A percentile compares a stretch with the other conserved stretches of the same genome.
Conservation (phyloP, 2,888 invertebrate species). For the Lithosia quadra region DNA sequence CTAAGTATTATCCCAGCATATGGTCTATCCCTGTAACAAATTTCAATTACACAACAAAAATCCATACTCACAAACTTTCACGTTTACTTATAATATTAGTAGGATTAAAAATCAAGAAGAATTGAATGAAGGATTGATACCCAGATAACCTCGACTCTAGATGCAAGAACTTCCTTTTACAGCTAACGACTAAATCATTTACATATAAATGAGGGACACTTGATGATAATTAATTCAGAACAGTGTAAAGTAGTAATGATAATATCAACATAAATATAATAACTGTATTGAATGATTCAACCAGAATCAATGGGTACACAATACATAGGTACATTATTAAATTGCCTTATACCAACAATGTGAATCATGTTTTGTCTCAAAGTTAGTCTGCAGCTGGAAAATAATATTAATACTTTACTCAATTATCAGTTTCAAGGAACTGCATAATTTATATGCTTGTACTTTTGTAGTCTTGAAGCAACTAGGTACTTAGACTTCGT, state of each 20-base stretch:
- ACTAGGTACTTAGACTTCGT: no score
- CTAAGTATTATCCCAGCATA: no score
- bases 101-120: not conserved
- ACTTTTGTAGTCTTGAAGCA: not conserved
- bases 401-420: not conserved
- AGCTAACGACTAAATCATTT: not conserved
- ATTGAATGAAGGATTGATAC: not conserved
- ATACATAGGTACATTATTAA: constrained; percentile 30
- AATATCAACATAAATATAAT: constrained; percentile 37
- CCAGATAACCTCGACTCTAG: not conserved
- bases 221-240: not conserved
- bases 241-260: constrained; percentile 10
- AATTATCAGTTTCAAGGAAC: not conserved
- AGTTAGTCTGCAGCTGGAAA: not conserved
- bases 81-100: no score
- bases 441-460: not conserved
- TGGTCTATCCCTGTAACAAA: no score
- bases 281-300: constrained; percentile 34
- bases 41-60: no score
- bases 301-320: constrained; percentile 28
- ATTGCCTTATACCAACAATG: constrained; percentile 21
- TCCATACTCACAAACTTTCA: no score
- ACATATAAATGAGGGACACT: not conserved
- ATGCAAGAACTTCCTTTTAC: not conserved
- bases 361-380: constrained; percentile 31